Evolutionary conservation across 2,888 invertebrate genomes (phyloP).

Genomic region (Lissonota sp.): DNA sequence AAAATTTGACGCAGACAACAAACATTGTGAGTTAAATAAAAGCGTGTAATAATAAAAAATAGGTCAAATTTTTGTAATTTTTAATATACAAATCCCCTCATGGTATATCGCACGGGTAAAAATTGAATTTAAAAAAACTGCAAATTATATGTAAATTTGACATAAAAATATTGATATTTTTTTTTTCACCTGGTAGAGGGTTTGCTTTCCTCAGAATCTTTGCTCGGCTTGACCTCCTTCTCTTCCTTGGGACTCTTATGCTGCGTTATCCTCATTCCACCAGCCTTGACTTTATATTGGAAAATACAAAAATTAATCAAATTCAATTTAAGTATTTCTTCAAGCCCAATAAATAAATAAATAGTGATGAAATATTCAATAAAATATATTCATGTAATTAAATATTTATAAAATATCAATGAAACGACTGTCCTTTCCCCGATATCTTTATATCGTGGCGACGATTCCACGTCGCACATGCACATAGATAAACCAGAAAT

Average conservation of each 20-base stretch:
- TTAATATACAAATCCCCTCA: no score
- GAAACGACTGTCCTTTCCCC: constrained; percentile 5
- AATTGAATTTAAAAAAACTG: no score
- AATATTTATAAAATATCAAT: no score
- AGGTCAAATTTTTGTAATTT: no score
- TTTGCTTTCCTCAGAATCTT: constrained; percentile 82
- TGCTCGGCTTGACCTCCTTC: constrained; percentile 86
- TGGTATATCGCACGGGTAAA: no score
- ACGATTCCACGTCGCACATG: constrained; percentile 30
- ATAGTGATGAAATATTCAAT: constrained; percentile 12
- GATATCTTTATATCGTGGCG: constrained; percentile 11
- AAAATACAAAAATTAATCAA: constrained; percentile 39
- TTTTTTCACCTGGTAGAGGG: constrained; percentile 87
- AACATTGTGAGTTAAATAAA: no score
- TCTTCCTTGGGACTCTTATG: constrained; percentile 90
- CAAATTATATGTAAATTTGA: constrained; percentile 3
- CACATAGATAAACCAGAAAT: constrained; percentile 5
- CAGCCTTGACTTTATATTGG: constrained; percentile 91
- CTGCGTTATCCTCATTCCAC: constrained; percentile 96
- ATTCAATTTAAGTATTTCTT: not conserved
- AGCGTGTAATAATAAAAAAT: no score
- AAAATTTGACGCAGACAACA: no score
- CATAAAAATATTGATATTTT: no score
- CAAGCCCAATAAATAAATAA: not conserved
- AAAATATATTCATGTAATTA: no score